These are phyloP conservation scores for Hyperoplus lanceolatus DNA, from an alignment of 2,797 vertebrate genomes.

Conservation along the genomic window DNA sequence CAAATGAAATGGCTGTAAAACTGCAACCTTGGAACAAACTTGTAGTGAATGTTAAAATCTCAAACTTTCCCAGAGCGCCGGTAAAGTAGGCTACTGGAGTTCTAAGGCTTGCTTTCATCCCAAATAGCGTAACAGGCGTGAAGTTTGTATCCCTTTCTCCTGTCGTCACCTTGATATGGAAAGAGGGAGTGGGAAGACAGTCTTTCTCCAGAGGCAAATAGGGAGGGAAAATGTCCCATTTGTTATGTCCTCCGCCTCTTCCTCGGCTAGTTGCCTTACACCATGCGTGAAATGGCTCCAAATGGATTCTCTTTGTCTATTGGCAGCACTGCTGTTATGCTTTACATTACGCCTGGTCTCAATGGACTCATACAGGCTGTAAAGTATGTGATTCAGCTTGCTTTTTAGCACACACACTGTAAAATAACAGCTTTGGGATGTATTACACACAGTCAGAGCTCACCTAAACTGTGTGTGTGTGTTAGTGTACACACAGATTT, in stretches of 20 bases:
- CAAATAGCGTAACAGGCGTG: constrained; percentile 38
- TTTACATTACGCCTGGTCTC: constrained; percentile 56
- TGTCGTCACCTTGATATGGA: constrained; percentile 60
- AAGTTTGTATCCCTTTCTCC: constrained; percentile 44
- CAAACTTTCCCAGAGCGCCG: constrained; percentile 20
- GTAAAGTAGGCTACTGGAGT: constrained; percentile 14
- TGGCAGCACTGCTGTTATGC: constrained; percentile 56
- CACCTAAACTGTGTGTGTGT: constrained; percentile 2
- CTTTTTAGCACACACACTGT: constrained; percentile 36
- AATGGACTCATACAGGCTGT: constrained; percentile 26
- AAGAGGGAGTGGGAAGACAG: constrained; percentile 54
- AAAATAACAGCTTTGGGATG: constrained; percentile 36
- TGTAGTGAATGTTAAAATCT: constrained; percentile 16
- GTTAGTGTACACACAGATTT: constrained; percentile 19
- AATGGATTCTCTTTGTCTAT: constrained; percentile 76
- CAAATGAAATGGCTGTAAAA: background rate
- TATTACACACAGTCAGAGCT: constrained; percentile 10
- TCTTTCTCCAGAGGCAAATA: constrained; percentile 55
- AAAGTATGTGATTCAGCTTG: constrained; percentile 39
- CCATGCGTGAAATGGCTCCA: constrained; percentile 80
- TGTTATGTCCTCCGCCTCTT: constrained; percentile 67
- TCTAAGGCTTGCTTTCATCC: constrained; percentile 35
- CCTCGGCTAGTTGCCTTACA: constrained; percentile 67
- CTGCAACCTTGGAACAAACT: constrained; percentile 44
- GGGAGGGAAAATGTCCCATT: constrained; percentile 57